phyloP scores from a whole-genome alignment of 2,113 vertebrate species.

The Bujurquina vittata region DNA sequence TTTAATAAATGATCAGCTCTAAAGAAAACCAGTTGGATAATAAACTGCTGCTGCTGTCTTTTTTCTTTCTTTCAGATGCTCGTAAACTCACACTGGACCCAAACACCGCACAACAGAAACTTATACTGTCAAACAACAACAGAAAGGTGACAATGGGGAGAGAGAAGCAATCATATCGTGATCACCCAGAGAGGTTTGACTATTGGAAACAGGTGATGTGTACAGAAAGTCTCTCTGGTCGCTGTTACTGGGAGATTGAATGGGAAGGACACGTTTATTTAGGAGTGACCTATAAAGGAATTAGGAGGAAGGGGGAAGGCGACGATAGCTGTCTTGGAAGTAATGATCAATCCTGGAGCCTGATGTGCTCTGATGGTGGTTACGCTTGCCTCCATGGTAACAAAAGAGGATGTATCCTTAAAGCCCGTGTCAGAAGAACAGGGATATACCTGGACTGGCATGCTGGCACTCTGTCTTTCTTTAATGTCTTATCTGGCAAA shows the following conservation, averaged over 20 bases:
- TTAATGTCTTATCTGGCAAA: neutral
- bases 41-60: accelerated
- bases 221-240: neutral
- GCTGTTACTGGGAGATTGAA: constrained; percentile 57
- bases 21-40: too few species aligned
- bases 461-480: constrained; percentile 45
- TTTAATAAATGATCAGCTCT: too few species aligned
- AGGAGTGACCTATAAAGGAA: constrained; percentile 26
- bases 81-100: constrained; percentile 8
- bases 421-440: neutral
- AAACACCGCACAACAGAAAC: constrained; percentile 19
- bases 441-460: constrained; percentile 50
- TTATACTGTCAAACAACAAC: neutral
- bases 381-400: neutral
- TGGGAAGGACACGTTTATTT: neutral
- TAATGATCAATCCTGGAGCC: constrained; percentile 44
- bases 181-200: constrained; percentile 44
- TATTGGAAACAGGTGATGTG: constrained; percentile 58
- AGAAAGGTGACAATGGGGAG: neutral
- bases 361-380: neutral
- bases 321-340: constrained; percentile 21
- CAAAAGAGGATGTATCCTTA: accelerated
- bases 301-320: neutral
- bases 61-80: constrained; percentile 19
- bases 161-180: constrained; percentile 24